Evolutionary conservation across 2,888 invertebrate genomes (phyloP).

Genomic region (Patella pellucida): DNA sequence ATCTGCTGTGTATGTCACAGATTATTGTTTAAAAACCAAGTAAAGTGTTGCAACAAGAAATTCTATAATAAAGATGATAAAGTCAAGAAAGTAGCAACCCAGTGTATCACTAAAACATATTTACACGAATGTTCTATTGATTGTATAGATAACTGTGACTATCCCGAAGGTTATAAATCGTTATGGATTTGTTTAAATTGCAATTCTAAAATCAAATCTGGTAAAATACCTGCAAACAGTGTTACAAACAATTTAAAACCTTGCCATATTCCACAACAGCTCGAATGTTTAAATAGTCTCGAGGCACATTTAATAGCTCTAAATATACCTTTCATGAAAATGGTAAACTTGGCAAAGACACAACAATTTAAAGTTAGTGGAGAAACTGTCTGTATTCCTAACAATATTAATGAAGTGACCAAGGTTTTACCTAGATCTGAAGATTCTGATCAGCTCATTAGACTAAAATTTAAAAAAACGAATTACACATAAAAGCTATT

Average conservation of each 20-base stretch:
- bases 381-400: neutral
- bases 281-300: neutral
- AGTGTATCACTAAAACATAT: neutral
- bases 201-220: neutral
- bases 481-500: neutral
- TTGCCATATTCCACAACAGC: neutral
- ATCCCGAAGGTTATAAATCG: neutral
- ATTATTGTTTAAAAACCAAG: neutral
- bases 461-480: neutral
- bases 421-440: neutral
- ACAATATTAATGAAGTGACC: neutral
- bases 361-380: neutral
- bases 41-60: neutral
- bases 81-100: neutral
- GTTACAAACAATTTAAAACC: constrained; percentile 12
- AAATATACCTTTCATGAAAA: constrained; percentile 8
- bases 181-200: neutral
- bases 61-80: neutral
- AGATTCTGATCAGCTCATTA: neutral
- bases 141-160: neutral
- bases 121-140: neutral
- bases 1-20: neutral
- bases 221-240: constrained; percentile 9
- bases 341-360: neutral
- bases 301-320: neutral